These are phyloP conservation scores for Neuroscelio doddi DNA, from an alignment of 2,888 invertebrate genomes.

Conservation along the genomic window DNA sequence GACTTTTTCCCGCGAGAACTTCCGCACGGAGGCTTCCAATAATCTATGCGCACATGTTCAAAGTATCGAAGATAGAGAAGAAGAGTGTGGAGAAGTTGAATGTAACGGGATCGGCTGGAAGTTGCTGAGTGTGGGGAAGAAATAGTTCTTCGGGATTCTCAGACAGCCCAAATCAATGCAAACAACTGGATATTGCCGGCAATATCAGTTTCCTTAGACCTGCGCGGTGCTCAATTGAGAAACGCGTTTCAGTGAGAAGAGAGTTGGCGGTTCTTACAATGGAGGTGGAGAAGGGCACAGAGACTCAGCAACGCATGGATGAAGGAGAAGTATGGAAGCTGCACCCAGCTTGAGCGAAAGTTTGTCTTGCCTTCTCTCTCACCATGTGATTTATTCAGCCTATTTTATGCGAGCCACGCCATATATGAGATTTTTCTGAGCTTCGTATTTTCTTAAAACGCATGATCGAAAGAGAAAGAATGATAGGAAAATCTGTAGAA, in stretches of 20 bases:
- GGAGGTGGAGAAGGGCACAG: conserved; percentile 19
- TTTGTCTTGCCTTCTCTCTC: conserved; percentile 56
- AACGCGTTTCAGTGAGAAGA: conserved; percentile 54
- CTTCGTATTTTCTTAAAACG: conserved; percentile 61
- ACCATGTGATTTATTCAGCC: conserved; percentile 65
- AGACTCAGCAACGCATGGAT: conserved; percentile 20
- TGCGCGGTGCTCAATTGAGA: conserved; percentile 60
- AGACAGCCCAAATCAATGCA: conserved; percentile 67
- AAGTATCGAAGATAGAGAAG: conserved; percentile 42
- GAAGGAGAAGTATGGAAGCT: conserved; percentile 45
- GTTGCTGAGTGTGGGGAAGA: conserved; percentile 40
- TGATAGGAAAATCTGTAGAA: conserved; percentile 43
- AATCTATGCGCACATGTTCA: conserved; percentile 57
- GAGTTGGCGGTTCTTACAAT: conserved; percentile 35
- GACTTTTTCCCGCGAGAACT: conserved; percentile 49
- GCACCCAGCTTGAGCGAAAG: conserved; percentile 57
- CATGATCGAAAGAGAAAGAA: conserved; percentile 48
- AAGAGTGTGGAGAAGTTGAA: conserved; percentile 21
- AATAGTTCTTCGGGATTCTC: conserved; percentile 61
- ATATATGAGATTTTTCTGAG: conserved; percentile 65
- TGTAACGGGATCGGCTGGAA: conserved; percentile 31
- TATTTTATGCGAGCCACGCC: conserved; percentile 63
- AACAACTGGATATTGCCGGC: conserved; percentile 68
- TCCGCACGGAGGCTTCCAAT: conserved; percentile 53
- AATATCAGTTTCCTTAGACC: conserved; percentile 65